Percentiles rank a stretch among this genome's conserved stretches.
Conservation (phyloP, 2,888 invertebrate genomes). For the Leptinotarsa peninsularis region DNA sequence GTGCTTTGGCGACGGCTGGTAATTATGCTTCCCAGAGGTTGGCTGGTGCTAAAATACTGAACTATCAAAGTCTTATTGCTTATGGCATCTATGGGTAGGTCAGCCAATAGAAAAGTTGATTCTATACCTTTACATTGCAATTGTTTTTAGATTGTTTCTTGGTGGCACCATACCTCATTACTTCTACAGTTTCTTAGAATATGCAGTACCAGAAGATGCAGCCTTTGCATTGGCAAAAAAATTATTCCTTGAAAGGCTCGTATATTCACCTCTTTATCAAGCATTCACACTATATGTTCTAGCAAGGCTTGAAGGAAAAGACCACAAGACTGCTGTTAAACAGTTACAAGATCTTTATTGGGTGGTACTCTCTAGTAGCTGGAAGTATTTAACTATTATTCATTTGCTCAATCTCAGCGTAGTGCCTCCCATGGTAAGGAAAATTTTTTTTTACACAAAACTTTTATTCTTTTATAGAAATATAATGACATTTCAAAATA, state of each 20-base stretch:
- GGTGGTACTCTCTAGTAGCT: constrained; percentile 77
- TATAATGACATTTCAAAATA: too few relatives aligned
- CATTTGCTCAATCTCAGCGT: constrained; percentile 81
- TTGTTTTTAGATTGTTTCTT: constrained; percentile 74
- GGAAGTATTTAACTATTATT: constrained; percentile 81
- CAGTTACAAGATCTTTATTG: constrained; percentile 75
- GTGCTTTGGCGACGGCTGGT: constrained; percentile 77
- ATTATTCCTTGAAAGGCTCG: constrained; percentile 77
- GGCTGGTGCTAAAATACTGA: constrained; percentile 73
- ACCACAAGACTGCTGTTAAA: constrained; percentile 73
- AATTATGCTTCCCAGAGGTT: constrained; percentile 81
- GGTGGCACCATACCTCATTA: constrained; percentile 85
- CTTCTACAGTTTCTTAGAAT: constrained; percentile 77
- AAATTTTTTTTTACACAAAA: not conserved
- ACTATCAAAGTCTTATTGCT: constrained; percentile 76
- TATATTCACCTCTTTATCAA: constrained; percentile 81
- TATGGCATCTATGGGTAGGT: constrained; percentile 82
- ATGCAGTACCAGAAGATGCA: constrained; percentile 71
- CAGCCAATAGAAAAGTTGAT: constrained; percentile 8
- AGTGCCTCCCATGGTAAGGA: constrained; percentile 81
- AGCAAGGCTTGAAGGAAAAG: constrained; percentile 81
- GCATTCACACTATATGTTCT: constrained; percentile 80
- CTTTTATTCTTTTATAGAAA: not conserved
- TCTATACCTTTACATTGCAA: not conserved
- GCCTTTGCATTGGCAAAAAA: constrained; percentile 69